Evolutionary conservation across 2,113 vertebrate genomes (phyloP).

Genomic region (Collichthys lucidus): DNA sequence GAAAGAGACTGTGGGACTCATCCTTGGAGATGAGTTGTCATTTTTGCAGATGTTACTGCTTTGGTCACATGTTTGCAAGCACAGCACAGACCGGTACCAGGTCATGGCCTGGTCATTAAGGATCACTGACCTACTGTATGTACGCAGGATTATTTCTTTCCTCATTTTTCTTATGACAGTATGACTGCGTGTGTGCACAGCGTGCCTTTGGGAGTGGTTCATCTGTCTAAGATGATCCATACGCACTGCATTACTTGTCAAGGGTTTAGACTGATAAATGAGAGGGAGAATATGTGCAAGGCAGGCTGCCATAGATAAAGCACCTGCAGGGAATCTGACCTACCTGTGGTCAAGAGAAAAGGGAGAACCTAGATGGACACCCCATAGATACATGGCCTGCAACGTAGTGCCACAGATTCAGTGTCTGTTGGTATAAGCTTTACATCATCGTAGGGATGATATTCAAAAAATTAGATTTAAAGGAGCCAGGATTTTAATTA

Average conservation of each 20-base stretch:
- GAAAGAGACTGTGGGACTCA: neutral
- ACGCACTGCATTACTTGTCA: slow-evolving; percentile 67
- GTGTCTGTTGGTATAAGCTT: neutral
- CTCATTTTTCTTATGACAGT: slow-evolving; percentile 41
- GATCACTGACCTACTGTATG: slow-evolving; percentile 29
- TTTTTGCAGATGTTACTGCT: slow-evolving; percentile 10
- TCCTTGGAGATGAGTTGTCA: slow-evolving; percentile 1
- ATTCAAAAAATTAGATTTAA: slow-evolving; percentile 1
- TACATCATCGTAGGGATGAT: neutral
- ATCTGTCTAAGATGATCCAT: slow-evolving; percentile 76
- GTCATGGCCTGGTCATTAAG: slow-evolving; percentile 3
- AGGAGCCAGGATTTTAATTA: slow-evolving; percentile 27
- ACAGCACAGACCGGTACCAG: slow-evolving; percentile 8
- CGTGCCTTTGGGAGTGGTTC: slow-evolving; percentile 58
- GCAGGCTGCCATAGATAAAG: slow-evolving; percentile 68
- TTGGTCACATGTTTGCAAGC: slow-evolving; percentile 3
- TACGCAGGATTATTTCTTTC: slow-evolving; percentile 15
- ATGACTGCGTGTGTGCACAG: slow-evolving; percentile 21
- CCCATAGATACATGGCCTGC: neutral
- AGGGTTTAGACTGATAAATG: slow-evolving; percentile 72
- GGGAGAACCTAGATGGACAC: slow-evolving; percentile 28
- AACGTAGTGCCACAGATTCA: neutral
- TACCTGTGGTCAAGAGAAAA: slow-evolving; percentile 56
- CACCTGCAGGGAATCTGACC: slow-evolving; percentile 48
- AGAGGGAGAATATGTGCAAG: slow-evolving; percentile 57